Evolutionary conservation across 2,888 invertebrate genomes (phyloP).

Genomic region (Tubulanus polymorphus): DNA sequence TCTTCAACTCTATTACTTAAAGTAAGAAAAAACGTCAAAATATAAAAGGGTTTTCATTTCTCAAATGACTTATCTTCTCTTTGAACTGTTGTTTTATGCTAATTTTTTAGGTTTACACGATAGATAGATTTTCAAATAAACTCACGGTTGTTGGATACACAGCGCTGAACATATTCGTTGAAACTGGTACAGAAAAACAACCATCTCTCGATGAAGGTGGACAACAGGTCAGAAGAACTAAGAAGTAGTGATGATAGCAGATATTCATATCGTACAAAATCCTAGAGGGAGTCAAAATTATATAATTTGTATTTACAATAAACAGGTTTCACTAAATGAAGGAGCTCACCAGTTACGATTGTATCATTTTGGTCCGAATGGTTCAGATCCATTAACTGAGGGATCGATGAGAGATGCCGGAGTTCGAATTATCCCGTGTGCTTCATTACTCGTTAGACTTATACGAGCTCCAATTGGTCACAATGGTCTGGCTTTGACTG

Average conservation of each 20-base stretch:
- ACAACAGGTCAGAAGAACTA: slow-evolving; percentile 28
- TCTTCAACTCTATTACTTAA: slow-evolving; percentile 47
- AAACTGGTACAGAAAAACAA: slow-evolving; percentile 45
- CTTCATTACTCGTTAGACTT: slow-evolving; percentile 42
- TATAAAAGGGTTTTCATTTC: not conserved
- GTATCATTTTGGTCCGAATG: slow-evolving; percentile 43
- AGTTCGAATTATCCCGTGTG: slow-evolving; percentile 41
- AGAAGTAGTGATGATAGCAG: not conserved
- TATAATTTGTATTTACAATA: not conserved
- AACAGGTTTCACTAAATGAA: slow-evolving; percentile 46
- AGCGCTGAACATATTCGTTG: slow-evolving; percentile 46
- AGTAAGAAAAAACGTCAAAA: slow-evolving; percentile 23
- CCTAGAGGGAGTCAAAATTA: not conserved
- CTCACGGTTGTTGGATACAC: slow-evolving; percentile 47
- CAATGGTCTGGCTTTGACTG: slow-evolving; percentile 44
- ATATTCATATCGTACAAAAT: not conserved
- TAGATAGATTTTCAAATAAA: slow-evolving; percentile 40
- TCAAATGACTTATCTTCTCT: too few relatives aligned
- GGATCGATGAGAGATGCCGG: slow-evolving; percentile 31
- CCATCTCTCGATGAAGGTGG: slow-evolving; percentile 40
- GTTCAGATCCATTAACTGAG: slow-evolving; percentile 41
- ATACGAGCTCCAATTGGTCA: slow-evolving; percentile 40
- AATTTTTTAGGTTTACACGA: slow-evolving; percentile 45
- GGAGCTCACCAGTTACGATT: slow-evolving; percentile 48
- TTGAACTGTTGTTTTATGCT: too few relatives aligned